phyloP scores from a whole-genome alignment of 35 echinoderm and acorn worm species.

The Patiria miniata region DNA sequence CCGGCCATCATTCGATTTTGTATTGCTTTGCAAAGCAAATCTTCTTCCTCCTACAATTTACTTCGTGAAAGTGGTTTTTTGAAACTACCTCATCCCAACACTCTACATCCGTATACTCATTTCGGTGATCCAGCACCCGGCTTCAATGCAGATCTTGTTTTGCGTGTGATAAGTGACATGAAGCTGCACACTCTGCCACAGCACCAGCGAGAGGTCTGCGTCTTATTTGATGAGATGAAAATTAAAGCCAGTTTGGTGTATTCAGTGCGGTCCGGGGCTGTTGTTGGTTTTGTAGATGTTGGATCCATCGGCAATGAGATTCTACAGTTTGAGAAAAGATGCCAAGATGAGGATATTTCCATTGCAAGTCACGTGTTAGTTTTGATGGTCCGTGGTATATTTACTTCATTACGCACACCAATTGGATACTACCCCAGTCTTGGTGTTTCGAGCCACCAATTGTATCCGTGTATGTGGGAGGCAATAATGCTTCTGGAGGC shows the following conservation, averaged over 20 bases:
- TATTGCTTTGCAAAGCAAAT: constrained; percentile 28
- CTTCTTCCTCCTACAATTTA: constrained; percentile 8
- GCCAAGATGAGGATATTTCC: not conserved
- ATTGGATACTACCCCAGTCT: constrained; percentile 31
- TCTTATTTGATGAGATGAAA: constrained; percentile 65
- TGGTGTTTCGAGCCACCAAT: constrained; percentile 27
- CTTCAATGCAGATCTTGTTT: not conserved
- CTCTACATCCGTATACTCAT: constrained; percentile 31
- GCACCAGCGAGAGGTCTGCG: constrained; percentile 14
- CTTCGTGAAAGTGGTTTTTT: constrained; percentile 21
- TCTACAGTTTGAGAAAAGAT: constrained; percentile 13
- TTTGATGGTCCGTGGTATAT: constrained; percentile 56
- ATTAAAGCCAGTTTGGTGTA: constrained; percentile 50
- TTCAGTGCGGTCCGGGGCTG: not conserved
- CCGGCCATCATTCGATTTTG: constrained; percentile 17
- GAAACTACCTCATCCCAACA: constrained; percentile 41
- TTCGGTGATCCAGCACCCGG: not conserved
- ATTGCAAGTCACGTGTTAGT: constrained; percentile 53
- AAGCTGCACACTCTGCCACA: not conserved
- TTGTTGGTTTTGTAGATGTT: constrained; percentile 57
- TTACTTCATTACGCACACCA: not conserved
- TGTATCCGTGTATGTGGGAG: constrained; percentile 29
- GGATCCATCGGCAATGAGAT: constrained; percentile 43
- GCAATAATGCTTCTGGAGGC: constrained; percentile 19
- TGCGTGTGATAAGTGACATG: not conserved